Base-by-base conservation (phyloP, 2,113 vertebrate genomes). In the Synchiropus splendidus region DNA sequence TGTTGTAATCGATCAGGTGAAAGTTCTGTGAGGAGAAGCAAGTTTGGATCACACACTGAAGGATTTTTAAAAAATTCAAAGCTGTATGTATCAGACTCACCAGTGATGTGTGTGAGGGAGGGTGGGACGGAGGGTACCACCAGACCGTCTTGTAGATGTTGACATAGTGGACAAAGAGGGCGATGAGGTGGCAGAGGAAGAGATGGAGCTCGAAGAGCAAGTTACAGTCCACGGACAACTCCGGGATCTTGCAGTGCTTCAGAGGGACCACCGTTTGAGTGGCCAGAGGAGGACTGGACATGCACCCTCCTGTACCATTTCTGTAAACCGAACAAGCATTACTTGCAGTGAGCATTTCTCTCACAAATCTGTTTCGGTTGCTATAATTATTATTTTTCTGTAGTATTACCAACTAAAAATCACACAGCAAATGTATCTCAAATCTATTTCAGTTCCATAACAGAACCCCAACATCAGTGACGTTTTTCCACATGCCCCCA, bases 131-230 rank as follows among this genome's bases (percentile, higher is more conserved):
- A 0, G 95, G 94, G 51, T 97, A 97, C 95, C 95, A 99, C 95
- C 95, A 99, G 61, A 99, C 94, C 0, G 92, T 98, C 78, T 94
- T 97, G 85, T 99, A 98, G 87, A 99, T 98, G 84, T 98, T 99
- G 83, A 99, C 89, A 54, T 98, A 98, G 84, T 99, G 93, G 39
- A 98, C 93, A 8, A 98, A 98, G 16, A 99, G 88, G 17, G 92
- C 95, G 30, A 92, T 78, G 5, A 99, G 90, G 54, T 98, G 95
- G 76, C 94, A 98, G 79, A 97, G 89, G 80, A 99, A 94, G 30
- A 99, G 90, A 58, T 98, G 92, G 3, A 97, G 83, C 64, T 99
- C 95, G 17, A 99, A 99, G 18, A 97, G 75, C 46, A 98, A 77
- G 6, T 90, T 92, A 39, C 82, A 83, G 70, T 99, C 92, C 64